These are phyloP conservation scores for Leucoraja ocellata DNA, from an alignment of 2,797 vertebrate species.

Conservation along the genomic window DNA sequence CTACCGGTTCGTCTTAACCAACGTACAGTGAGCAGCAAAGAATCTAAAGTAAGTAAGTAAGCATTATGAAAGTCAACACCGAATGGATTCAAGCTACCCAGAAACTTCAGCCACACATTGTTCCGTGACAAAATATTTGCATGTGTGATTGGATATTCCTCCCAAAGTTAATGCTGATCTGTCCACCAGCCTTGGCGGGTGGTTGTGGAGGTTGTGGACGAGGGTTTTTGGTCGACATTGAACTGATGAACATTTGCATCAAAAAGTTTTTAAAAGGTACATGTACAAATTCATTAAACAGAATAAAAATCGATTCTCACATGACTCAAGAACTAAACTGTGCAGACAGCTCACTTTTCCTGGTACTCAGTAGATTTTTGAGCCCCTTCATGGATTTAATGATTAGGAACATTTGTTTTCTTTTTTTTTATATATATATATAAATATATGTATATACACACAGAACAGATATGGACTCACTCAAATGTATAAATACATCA, in stretches of 20 bases:
- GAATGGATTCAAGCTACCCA: neutral
- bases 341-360: slow-evolving; percentile 12
- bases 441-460: slow-evolving; percentile 35
- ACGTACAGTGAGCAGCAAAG: neutral
- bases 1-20: neutral
- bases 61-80: neutral
- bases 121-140: neutral
- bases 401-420: slow-evolving; percentile 17
- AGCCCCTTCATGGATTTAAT: slow-evolving; percentile 19
- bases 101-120: neutral
- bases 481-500: slow-evolving; percentile 35
- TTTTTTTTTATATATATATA: slow-evolving; percentile 25
- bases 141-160: neutral
- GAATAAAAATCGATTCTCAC: slow-evolving; percentile 7
- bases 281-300: slow-evolving; percentile 8
- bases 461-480: slow-evolving; percentile 32
- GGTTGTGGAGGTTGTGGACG: neutral
- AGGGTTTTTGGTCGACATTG: neutral
- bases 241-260: neutral
- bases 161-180: neutral
- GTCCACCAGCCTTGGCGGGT: neutral
- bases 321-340: neutral
- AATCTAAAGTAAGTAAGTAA: neutral
- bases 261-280: neutral
- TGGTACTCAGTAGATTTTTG: slow-evolving; percentile 26